phyloP scores from a whole-genome alignment of 1,140 invertebrate species.

The Rhopalosiphum padi region DNA sequence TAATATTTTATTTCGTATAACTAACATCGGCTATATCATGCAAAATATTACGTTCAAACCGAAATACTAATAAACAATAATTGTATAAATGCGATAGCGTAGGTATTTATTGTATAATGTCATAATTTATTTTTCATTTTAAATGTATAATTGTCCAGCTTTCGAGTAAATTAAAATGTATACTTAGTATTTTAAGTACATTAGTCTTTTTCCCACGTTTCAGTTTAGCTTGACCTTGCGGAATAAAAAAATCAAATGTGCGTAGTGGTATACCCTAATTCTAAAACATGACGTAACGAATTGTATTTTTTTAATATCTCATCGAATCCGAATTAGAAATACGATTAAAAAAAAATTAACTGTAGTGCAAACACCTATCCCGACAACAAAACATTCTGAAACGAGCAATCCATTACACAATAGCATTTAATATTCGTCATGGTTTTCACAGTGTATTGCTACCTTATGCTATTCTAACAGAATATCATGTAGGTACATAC shows the following conservation, averaged over 20 bases:
- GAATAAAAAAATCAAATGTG: background rate
- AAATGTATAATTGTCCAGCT: background rate
- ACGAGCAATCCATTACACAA: slow-evolving; percentile 1
- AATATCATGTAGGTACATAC: background rate
- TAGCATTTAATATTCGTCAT: slow-evolving; percentile 11
- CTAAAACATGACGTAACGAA: slow-evolving; percentile 4
- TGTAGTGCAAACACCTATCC: background rate
- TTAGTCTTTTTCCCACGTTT: background rate
- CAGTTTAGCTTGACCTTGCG: background rate
- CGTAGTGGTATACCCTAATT: background rate
- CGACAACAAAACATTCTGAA: slow-evolving; percentile 14
- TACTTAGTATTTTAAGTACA: background rate
- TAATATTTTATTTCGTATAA: background rate
- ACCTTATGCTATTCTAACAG: slow-evolving; percentile 6
- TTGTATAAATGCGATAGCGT: background rate
- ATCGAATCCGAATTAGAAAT: background rate
- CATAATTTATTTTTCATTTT: background rate
- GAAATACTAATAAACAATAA: background rate
- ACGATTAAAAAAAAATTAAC: slow-evolving; percentile 49
- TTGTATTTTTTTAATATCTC: slow-evolving; percentile 33
- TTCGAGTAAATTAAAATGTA: background rate
- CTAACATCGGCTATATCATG: background rate
- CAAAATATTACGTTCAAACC: background rate
- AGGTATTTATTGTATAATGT: background rate
- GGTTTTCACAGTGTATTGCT: slow-evolving; percentile 21